Evolutionary conservation across 2,888 invertebrate genomes (phyloP).

Genomic region (Deroplatys truncata): DNA sequence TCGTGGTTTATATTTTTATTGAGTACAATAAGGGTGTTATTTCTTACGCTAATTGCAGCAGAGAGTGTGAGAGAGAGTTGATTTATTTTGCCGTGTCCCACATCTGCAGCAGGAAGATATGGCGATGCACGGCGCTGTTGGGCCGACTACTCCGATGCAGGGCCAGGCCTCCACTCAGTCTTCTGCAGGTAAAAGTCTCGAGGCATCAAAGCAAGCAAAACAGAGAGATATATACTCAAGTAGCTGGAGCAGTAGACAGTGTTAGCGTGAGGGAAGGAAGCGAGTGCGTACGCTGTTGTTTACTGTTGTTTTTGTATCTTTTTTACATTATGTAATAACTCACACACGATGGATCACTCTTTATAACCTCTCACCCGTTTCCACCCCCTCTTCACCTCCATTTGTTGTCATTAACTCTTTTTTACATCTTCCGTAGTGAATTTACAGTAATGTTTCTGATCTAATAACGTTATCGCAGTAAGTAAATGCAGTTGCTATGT

Average conservation of each 20-base stretch:
- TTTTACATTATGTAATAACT: background rate
- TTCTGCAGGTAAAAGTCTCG: background rate
- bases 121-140: background rate
- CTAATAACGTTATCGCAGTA: background rate
- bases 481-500: background rate
- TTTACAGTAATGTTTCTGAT: background rate
- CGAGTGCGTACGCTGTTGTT: background rate
- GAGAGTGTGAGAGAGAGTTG: constrained; percentile 5
- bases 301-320: background rate
- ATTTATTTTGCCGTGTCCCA: constrained; percentile 7
- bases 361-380: background rate
- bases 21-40: constrained; percentile 13
- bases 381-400: background rate
- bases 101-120: background rate
- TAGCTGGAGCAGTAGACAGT: background rate
- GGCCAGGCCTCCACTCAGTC: background rate
- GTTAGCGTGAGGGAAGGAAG: background rate
- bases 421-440: background rate
- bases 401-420: background rate
- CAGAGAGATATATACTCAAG: background rate
- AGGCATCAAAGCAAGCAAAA: background rate
- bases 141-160: background rate
- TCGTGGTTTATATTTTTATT: background rate
- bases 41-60: constrained; percentile 16
- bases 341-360: background rate